Evolutionary conservation across 2,113 vertebrate genomes (phyloP).

Genomic region (Chelonoidis abingdonii): DNA sequence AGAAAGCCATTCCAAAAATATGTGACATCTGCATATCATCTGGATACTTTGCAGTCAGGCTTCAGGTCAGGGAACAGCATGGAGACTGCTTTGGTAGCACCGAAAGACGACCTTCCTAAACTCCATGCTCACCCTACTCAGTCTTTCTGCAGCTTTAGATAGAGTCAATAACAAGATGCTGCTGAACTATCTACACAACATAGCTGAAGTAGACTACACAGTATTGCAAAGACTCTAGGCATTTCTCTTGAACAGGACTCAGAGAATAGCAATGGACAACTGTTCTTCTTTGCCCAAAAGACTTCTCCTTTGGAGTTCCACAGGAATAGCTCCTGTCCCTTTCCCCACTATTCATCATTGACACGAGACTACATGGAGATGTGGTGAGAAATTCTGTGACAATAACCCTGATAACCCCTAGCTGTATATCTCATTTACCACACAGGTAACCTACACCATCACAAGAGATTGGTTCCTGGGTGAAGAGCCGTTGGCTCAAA

Average conservation of each 20-base stretch:
- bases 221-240: background rate
- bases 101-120: background rate
- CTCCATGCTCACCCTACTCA: background rate
- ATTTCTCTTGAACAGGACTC: background rate
- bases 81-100: background rate
- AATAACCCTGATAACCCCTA: background rate
- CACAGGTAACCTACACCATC: background rate
- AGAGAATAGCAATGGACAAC: background rate
- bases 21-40: background rate
- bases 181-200: background rate
- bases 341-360: background rate
- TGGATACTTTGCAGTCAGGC: background rate
- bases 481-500: background rate
- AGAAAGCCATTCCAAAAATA: background rate
- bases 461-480: background rate
- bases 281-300: background rate
- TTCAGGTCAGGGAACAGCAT: background rate
- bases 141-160: background rate
- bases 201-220: background rate
- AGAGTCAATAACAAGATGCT: background rate
- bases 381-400: background rate
- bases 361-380: background rate
- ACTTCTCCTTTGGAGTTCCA: background rate
- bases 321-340: rapidly evolving
- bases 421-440: background rate